Evolutionary conservation across 2,888 invertebrate species (phyloP).

Genomic region (Galerucella calmariensis): DNA sequence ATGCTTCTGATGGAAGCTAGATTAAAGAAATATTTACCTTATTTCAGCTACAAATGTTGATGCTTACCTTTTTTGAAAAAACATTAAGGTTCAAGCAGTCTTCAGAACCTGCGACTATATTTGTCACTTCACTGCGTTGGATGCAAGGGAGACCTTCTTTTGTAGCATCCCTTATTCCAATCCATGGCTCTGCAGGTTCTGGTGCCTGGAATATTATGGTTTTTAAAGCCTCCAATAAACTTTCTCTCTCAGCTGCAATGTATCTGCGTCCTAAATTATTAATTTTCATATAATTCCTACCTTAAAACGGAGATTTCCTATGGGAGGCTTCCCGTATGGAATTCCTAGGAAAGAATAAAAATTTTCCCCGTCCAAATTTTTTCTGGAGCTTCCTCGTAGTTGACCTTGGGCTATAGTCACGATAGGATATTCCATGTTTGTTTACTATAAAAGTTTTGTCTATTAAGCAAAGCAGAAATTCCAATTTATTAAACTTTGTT

Average conservation of each 20-base stretch:
- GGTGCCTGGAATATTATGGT: slow-evolving; percentile 35
- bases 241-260: too few relatives aligned
- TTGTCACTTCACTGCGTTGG: slow-evolving; percentile 37
- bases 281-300: slow-evolving; percentile 46
- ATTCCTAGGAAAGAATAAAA: slow-evolving; percentile 61
- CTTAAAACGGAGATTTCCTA: slow-evolving; percentile 60
- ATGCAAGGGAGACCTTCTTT: slow-evolving; percentile 43
- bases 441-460: too few relatives aligned
- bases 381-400: slow-evolving; percentile 52
- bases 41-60: neutral
- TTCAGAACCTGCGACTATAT: slow-evolving; percentile 42
- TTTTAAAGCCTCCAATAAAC: too few relatives aligned
- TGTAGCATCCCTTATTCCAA: slow-evolving; percentile 50
- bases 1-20: slow-evolving; percentile 2
- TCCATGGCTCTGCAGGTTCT: slow-evolving; percentile 52
- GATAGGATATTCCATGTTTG: slow-evolving; percentile 11
- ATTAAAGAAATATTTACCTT: neutral
- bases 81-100: slow-evolving; percentile 48
- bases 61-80: slow-evolving; percentile 41
- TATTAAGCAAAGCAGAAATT: too few relatives aligned
- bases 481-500: too few relatives aligned
- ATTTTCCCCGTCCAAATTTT: slow-evolving; percentile 52
- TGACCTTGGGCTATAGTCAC: slow-evolving; percentile 50
- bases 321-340: slow-evolving; percentile 61
- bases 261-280: too few relatives aligned